These are phyloP conservation scores for Daubentonia madagascariensis DNA, from an alignment of 2,113 vertebrate species.

Conservation along the genomic window DNA sequence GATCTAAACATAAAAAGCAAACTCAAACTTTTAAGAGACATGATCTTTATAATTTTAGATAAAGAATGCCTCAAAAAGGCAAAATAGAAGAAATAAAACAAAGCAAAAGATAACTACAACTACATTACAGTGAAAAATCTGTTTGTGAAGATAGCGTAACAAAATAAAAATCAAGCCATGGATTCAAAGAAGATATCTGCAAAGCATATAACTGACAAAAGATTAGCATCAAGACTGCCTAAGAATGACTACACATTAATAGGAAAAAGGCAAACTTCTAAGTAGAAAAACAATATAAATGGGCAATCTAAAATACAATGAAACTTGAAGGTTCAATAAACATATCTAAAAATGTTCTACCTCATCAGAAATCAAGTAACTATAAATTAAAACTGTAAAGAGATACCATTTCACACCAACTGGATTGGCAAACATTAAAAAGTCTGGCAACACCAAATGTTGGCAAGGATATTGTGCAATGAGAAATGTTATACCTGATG, in stretches of 20 bases:
- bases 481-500: background rate
- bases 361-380: slow-evolving; percentile 23
- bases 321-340: background rate
- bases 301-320: background rate
- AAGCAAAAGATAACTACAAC: background rate
- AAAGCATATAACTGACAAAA: background rate
- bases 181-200: background rate
- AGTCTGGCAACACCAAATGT: background rate
- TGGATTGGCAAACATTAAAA: background rate
- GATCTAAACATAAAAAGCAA: slow-evolving; percentile 11
- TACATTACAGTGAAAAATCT: slow-evolving; percentile 29
- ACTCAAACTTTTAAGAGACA: slow-evolving; percentile 6
- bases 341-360: background rate
- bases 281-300: background rate
- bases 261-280: background rate
- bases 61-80: background rate
- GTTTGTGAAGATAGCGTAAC: background rate
- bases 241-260: background rate
- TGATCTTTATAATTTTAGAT: slow-evolving; percentile 3
- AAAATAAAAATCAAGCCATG: background rate
- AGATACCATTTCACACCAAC: background rate
- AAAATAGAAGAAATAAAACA: slow-evolving; percentile 32
- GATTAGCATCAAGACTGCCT: background rate
- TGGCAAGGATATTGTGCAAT: background rate
- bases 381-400: slow-evolving; percentile 27